Evolutionary conservation across 2,113 vertebrate species (phyloP), one percentile per base, ranked within the genome.

Genomic region (Gobio gobio): DNA sequence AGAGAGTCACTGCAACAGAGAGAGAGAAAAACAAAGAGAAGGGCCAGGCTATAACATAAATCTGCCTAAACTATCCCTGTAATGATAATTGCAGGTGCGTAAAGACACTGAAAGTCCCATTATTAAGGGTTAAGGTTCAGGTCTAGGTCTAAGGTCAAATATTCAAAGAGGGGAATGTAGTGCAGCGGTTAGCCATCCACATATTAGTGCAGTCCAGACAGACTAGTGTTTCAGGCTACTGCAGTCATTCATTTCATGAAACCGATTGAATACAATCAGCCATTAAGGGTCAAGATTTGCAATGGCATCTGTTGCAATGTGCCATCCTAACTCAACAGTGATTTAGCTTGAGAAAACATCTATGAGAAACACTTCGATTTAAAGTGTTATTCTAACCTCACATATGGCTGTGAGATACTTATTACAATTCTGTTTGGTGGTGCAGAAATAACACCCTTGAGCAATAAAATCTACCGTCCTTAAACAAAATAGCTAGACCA

Each of bases 11-110:
- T 36, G 64, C 36, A 14, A 58, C 2, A 18, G 1, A 70, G 9
- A 72, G 10, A 24, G 36, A n/a, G 4, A 14, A 10, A 29, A 2
- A 77, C 3, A 22, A 10, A 24, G 45, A 33, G 20, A 20, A 47
- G 13, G 40, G 58, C 8, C 14, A 33, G 40, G 16, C 40, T 75
- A 12, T 59, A 10, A 47, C 59, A 64, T 76, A 64, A 76, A 84
- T 77, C 56, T 74, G 75, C 73, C 82, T 49, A 24, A 47, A 43
- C 43, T 40, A n/a, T 80, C 86, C 66, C n/a, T 78, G 75, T 49
- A 24, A 63, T 56, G 75, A 83, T 78, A 73, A 59, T 49, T 29
- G 66, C 36, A 79, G 63, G n/a, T 47, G 56, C 10, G 36, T 56
- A 76, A 68, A 56, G 5, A 36, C 14, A 45, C 26, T 16, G n/a